Conservation (phyloP, 2,113 vertebrate genomes). For the Pomatostomus ruficeps region DNA sequence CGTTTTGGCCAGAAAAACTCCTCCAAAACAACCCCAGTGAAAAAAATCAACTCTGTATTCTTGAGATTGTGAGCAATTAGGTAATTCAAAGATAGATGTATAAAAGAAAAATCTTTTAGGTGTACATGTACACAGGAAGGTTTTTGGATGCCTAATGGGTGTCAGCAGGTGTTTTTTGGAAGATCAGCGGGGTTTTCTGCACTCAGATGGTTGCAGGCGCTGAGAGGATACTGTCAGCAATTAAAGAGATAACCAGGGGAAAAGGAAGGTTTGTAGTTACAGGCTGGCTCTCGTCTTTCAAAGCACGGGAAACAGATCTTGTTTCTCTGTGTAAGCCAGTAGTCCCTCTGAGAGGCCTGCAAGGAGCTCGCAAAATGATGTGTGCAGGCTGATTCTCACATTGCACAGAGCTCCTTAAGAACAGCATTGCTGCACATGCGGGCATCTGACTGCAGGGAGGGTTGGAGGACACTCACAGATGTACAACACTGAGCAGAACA, state of each 20-base stretch:
- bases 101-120: not conserved
- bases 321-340: not conserved
- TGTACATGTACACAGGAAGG: not conserved
- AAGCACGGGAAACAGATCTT: not conserved
- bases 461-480: accelerated
- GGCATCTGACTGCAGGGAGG: not conserved
- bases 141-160: not conserved
- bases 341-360: not conserved
- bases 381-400: accelerated
- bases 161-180: not conserved
- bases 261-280: not conserved
- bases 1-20: not conserved
- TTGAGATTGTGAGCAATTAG: not conserved
- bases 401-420: not conserved
- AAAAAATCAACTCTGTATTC: not conserved
- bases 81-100: not conserved
- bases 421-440: not conserved
- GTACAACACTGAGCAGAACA: not conserved
- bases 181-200: not conserved
- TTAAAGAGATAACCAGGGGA: not conserved
- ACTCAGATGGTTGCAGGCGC: not conserved
- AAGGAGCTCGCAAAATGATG: not conserved
- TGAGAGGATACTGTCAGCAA: not conserved
- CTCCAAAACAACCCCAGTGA: accelerated
- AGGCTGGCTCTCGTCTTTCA: not conserved